Conservation (phyloP, 2,113 vertebrate genomes). For the Potamarius usumacintae region DNA sequence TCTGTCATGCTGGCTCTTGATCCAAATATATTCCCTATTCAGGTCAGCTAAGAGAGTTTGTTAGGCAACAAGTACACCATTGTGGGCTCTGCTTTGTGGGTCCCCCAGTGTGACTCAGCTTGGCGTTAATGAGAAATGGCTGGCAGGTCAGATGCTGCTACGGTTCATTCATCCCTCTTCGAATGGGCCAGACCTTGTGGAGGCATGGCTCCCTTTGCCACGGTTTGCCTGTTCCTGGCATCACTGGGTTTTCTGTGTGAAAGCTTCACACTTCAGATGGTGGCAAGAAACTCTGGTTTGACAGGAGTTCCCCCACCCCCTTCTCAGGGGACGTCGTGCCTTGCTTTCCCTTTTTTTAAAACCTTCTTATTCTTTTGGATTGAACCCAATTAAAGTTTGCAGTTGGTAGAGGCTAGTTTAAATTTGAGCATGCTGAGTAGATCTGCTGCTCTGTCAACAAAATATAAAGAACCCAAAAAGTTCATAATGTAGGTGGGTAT, state of each 20-base stretch:
- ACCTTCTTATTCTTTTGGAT: background rate
- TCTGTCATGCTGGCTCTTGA: slow-evolving; percentile 33
- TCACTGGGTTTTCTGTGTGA: slow-evolving; percentile 24
- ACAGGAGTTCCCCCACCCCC: background rate
- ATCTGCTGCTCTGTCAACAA: background rate
- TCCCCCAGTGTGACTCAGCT: slow-evolving; percentile 50
- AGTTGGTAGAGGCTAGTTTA: background rate
- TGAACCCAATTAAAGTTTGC: background rate
- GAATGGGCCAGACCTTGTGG: slow-evolving; percentile 41
- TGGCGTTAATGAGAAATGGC: slow-evolving; percentile 53
- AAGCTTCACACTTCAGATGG: slow-evolving; percentile 35
- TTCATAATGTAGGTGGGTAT: no score
- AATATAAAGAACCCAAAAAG: background rate
- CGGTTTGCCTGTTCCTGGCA: slow-evolving; percentile 29
- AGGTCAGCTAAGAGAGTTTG: slow-evolving; percentile 50
- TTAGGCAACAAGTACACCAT: slow-evolving; percentile 62
- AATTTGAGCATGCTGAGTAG: background rate
- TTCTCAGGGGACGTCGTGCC: background rate
- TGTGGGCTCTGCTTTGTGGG: slow-evolving; percentile 53
- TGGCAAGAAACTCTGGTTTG: background rate
- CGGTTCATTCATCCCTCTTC: slow-evolving; percentile 45
- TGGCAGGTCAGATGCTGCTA: slow-evolving; percentile 47
- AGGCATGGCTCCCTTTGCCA: slow-evolving; percentile 38
- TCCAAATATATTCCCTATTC: slow-evolving; percentile 44
- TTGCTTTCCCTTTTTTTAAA: background rate